Conservation (phyloP, 2,888 invertebrate species). For the Laothoe populi region DNA sequence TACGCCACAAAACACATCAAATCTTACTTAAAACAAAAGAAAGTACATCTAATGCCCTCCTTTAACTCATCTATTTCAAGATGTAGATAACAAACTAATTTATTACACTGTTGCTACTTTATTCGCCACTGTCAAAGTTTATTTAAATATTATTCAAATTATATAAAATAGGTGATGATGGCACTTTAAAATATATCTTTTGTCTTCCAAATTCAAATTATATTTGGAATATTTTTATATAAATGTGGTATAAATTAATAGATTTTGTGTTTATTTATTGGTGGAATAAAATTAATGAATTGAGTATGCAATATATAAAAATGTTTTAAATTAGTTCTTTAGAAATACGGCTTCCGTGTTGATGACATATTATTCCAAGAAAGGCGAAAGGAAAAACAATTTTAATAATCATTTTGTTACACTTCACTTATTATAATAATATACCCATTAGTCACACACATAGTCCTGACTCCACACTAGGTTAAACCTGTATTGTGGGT, state of each 20-base stretch:
- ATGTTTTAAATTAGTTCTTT: background rate
- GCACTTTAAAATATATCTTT: background rate
- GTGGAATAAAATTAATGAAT: background rate
- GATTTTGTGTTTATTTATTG: background rate
- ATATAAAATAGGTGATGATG: background rate
- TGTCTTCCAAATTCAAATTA: background rate
- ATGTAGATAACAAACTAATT: slow-evolving; percentile 9
- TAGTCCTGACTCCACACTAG: no score
- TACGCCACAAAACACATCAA: no score
- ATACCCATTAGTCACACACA: no score
- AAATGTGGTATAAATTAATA: background rate
- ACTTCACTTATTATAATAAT: no score
- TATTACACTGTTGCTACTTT: slow-evolving; percentile 16
- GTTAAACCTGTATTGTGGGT: no score
- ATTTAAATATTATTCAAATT: slow-evolving; percentile 39
- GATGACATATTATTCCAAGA: background rate
- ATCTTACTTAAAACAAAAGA: background rate
- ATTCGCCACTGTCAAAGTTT: slow-evolving; percentile 16
- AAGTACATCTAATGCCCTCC: background rate
- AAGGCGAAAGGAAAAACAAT: background rate
- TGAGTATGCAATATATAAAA: background rate
- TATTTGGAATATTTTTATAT: background rate
- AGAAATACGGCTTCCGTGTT: background rate
- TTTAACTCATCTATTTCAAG: background rate
- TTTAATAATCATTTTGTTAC: no score